A percentile compares a stretch with the other conserved stretches of the same genome.
Evolutionary conservation across 1,140 invertebrate species (phyloP).

Genomic region (Pectinophora gossypiella): DNA sequence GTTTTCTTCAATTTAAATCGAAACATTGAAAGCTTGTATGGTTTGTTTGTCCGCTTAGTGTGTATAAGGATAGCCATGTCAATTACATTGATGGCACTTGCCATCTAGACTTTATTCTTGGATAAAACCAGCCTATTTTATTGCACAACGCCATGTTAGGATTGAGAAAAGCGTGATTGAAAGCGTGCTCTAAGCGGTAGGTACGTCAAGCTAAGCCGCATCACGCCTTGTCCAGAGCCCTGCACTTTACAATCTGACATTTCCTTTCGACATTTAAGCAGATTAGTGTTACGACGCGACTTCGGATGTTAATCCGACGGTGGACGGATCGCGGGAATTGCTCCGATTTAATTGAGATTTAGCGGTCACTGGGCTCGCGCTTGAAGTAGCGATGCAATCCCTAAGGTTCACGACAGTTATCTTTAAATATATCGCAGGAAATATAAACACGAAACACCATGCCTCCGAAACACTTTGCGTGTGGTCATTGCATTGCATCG

Average conservation of each 20-base stretch:
- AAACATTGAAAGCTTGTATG: background rate
- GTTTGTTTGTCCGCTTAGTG: background rate
- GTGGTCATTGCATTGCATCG: too few relatives aligned
- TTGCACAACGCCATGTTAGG: slow-evolving; percentile 1
- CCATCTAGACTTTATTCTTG: background rate
- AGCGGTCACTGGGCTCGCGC: slow-evolving; percentile 37
- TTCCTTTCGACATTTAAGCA: slow-evolving; percentile 73
- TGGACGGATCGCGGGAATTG: slow-evolving; percentile 62
- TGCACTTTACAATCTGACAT: slow-evolving; percentile 72
- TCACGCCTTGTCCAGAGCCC: slow-evolving; percentile 51
- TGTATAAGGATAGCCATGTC: background rate
- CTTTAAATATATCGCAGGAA: too few relatives aligned
- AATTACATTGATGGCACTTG: background rate
- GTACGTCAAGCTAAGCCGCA: slow-evolving; percentile 48
- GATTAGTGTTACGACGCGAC: slow-evolving; percentile 68
- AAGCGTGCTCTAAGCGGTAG: slow-evolving; percentile 34
- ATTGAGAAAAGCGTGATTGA: slow-evolving; percentile 27
- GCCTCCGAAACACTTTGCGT: too few relatives aligned
- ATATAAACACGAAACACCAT: too few relatives aligned
- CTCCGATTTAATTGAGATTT: slow-evolving; percentile 62
- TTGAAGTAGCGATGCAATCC: background rate
- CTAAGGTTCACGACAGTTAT: too few relatives aligned
- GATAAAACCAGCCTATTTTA: slow-evolving; percentile 1
- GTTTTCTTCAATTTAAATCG: background rate
- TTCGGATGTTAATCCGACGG: slow-evolving; percentile 69